Evolutionary conservation across 1,140 invertebrate genomes (phyloP).

Genomic region (Diprion similis): DNA sequence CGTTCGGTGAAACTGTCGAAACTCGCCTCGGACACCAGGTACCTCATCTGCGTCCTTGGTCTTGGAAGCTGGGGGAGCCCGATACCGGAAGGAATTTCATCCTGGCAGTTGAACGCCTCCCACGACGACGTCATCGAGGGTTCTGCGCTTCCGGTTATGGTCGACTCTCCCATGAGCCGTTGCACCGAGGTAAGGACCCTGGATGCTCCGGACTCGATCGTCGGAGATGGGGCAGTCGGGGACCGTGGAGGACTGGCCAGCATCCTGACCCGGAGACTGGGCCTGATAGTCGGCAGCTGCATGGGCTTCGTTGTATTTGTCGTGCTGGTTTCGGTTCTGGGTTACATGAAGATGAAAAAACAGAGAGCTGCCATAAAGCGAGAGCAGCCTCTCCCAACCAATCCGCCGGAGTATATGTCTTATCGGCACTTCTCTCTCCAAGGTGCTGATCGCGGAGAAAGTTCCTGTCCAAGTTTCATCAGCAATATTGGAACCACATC

Average conservation of each 20-base stretch:
- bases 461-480: constrained; percentile 58
- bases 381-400: constrained; percentile 68
- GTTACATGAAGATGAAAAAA: constrained; percentile 86
- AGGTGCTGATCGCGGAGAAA: constrained; percentile 53
- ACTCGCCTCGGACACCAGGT: constrained; percentile 78
- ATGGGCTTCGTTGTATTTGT: constrained; percentile 87
- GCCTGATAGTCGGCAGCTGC: constrained; percentile 83
- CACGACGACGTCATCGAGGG: constrained; percentile 63
- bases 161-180: constrained; percentile 75
- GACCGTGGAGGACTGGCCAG: constrained; percentile 67
- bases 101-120: constrained; percentile 58
- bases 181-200: constrained; percentile 80
- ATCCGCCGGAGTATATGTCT: constrained; percentile 76
- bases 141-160: constrained; percentile 68
- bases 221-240: constrained; percentile 68
- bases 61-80: constrained; percentile 72
- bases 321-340: constrained; percentile 80
- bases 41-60: constrained; percentile 86
- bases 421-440: constrained; percentile 74
- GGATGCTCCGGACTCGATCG: constrained; percentile 71
- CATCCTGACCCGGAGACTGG: constrained; percentile 78
- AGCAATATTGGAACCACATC: constrained; percentile 47
- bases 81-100: constrained; percentile 49
- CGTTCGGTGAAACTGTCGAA: constrained; percentile 77
- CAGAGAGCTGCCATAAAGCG: constrained; percentile 76